Percentiles rank a stretch among this genome's conserved stretches.
phyloP scores from a whole-genome alignment of 2,797 vertebrate species.

The Melanotaenia parkinsoni region DNA sequence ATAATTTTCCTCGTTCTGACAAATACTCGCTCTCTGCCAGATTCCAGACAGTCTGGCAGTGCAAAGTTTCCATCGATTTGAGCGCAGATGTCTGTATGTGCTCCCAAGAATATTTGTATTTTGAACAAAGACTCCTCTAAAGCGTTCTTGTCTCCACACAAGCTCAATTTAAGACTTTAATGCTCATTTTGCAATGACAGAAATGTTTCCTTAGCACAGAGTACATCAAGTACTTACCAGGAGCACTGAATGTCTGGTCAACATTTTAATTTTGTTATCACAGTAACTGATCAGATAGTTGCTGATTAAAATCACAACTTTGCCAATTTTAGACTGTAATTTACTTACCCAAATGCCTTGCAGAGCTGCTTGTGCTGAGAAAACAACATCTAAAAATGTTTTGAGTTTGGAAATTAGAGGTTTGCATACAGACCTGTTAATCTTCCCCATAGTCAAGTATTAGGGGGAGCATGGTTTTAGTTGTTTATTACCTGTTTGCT shows the following conservation, averaged over 20 bases:
- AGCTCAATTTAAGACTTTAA: constrained; percentile 2
- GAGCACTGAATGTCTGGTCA: not conserved
- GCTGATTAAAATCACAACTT: constrained; percentile 20
- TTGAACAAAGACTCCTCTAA: constrained; percentile 28
- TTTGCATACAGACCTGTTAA: not conserved
- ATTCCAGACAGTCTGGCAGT: constrained; percentile 60
- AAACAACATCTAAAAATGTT: not conserved
- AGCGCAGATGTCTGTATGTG: constrained; percentile 62
- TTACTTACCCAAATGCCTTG: constrained; percentile 5
- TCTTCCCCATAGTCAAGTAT: not conserved
- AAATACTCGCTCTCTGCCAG: constrained; percentile 33
- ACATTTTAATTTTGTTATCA: constrained; percentile 14
- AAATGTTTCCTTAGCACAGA: not conserved
- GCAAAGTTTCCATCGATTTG: constrained; percentile 62
- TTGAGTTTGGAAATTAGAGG: not conserved
- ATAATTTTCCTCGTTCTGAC: constrained; percentile 27
- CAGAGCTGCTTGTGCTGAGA: constrained; percentile 3
- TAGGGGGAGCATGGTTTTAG: not conserved
- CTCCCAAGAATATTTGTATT: constrained; percentile 58
- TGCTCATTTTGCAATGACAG: not conserved
- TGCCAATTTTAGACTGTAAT: not conserved
- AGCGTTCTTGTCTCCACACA: constrained; percentile 16
- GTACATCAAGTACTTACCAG: not conserved
- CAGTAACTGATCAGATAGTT: not conserved
- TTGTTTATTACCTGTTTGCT: not conserved